These are phyloP conservation scores for Amphiprion percula DNA, from an alignment of 2,113 vertebrate species.

Conservation along the genomic window DNA sequence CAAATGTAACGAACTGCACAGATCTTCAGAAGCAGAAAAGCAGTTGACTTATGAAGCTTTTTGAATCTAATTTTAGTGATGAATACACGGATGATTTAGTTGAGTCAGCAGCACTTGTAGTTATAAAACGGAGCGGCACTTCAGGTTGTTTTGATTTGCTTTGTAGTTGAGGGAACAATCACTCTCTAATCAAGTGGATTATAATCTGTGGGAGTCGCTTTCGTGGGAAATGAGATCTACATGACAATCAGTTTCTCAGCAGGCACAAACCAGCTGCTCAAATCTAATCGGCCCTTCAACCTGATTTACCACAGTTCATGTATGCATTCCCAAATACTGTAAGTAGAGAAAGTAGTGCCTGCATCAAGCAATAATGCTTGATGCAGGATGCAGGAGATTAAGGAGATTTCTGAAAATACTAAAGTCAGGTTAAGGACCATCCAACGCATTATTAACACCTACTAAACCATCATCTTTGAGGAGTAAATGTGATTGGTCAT, in stretches of 20 bases:
- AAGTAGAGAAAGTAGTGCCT: background rate
- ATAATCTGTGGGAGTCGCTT: conserved; percentile 50
- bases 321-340: background rate
- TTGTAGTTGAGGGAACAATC: conserved; percentile 51
- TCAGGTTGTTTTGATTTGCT: conserved; percentile 54
- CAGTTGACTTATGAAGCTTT: conserved; percentile 19
- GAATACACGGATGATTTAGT: conserved; percentile 30
- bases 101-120: conserved; percentile 30
- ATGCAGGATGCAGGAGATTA: too few relatives aligned
- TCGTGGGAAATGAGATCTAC: conserved; percentile 34
- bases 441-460: too few relatives aligned
- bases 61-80: conserved; percentile 18
- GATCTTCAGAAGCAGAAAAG: conserved; percentile 3
- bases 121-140: conserved; percentile 9
- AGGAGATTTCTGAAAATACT: too few relatives aligned
- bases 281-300: background rate
- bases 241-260: conserved; percentile 39
- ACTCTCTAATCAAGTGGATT: conserved; percentile 53
- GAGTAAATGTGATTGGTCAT: too few relatives aligned
- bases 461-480: too few relatives aligned
- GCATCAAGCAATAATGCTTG: too few relatives aligned
- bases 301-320: background rate
- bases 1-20: background rate
- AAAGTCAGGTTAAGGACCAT: too few relatives aligned
- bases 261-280: conserved; percentile 4